Base-by-base conservation (phyloP, 2,888 invertebrate species). In the Trichogramma dendrolimi region DNA sequence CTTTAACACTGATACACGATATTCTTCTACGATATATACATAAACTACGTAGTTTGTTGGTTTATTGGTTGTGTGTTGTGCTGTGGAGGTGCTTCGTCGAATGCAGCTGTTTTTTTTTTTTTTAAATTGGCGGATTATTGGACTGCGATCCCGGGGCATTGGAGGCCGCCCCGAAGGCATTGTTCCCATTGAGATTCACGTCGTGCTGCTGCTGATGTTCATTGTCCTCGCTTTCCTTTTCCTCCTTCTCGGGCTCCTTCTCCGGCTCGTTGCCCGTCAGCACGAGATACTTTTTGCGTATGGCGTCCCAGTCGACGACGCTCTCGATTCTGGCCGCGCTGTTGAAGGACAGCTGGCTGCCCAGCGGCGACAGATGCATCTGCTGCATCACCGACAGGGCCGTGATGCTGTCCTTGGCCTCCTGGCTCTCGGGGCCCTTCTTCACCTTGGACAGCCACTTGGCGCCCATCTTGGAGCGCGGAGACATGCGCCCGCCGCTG, bases 221-320 rank as follows among this genome's bases (percentile, higher is more conserved):
- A n/a, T 74, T 71, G 46, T 73, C 73, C 8, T 72, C 71, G 57
- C 73, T 72, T 52, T 77, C 75, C 49, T 75, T 74, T 4, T 76
- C 77, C 40, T 76, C 74, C 54, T 72, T 72, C 27, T 75, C 75
- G 6, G 68, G 67, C 4, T 77, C 77, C 59, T 79, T 79, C 55
- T 80, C 80, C 66, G 87, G 87, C 68, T 88, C 87, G 60, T 81
- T 81, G 1, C 89, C 89, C 66, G 87, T 84, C 10, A 94, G 80
- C 0, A 89, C 88, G 43, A 93, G 82, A 77, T 94, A 94, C 76
- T 93, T 94, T 81, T 92, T 92, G n/a, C 94, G 90, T 63, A 94
- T 94, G 6, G 89, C 83, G 75, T 92, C 92, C 94, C 94, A 95
- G 76, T 94, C 94, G 1, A 92, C 91, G 4, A 94, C 94, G 74